A percentile compares a stretch with the other conserved stretches of the same genome.
phyloP scores from a whole-genome alignment of 2,888 invertebrate genomes.

The Nycteola revayana region DNA sequence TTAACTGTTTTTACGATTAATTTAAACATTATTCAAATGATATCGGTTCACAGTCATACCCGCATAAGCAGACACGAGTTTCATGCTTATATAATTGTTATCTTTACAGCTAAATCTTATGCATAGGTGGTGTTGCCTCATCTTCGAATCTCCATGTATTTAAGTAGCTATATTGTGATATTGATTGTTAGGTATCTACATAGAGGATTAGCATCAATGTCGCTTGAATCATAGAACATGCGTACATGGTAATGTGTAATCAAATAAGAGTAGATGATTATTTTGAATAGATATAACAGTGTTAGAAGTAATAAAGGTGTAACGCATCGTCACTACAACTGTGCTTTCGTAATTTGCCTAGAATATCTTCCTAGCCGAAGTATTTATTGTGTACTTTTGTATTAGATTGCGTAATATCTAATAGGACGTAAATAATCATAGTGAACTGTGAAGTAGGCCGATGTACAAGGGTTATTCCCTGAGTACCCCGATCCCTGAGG shows the following conservation, averaged over 20 bases:
- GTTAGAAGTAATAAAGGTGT: conserved; percentile 12
- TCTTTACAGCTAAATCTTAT: conserved; percentile 39
- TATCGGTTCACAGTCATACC: conserved; percentile 11
- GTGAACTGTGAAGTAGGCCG: conserved; percentile 30
- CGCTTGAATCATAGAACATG: conserved; percentile 33
- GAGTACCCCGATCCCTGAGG: too few species aligned
- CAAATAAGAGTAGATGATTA: conserved; percentile 25
- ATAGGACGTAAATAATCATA: conserved; percentile 30
- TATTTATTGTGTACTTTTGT: conserved; percentile 43
- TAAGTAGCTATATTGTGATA: conserved; percentile 73
- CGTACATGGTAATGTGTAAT: conserved; percentile 28
- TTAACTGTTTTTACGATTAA: too few species aligned
- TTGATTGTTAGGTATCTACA: conserved; percentile 60
- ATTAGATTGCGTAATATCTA: conserved; percentile 34
- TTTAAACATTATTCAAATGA: too few species aligned
- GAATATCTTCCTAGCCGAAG: conserved; percentile 55
- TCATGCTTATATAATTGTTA: conserved; percentile 24
- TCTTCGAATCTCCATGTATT: conserved; percentile 50
- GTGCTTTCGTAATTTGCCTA: conserved; percentile 58
- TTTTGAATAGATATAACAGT: conserved; percentile 14
- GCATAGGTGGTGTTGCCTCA: conserved; percentile 47
- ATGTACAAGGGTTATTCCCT: too few species aligned
- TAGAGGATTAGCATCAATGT: conserved; percentile 47
- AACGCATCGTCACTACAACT: conserved; percentile 34
- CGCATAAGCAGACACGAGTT: conserved; percentile 18